Base-by-base conservation (phyloP, 2,797 vertebrate genomes). In the Diplodus sargus region DNA sequence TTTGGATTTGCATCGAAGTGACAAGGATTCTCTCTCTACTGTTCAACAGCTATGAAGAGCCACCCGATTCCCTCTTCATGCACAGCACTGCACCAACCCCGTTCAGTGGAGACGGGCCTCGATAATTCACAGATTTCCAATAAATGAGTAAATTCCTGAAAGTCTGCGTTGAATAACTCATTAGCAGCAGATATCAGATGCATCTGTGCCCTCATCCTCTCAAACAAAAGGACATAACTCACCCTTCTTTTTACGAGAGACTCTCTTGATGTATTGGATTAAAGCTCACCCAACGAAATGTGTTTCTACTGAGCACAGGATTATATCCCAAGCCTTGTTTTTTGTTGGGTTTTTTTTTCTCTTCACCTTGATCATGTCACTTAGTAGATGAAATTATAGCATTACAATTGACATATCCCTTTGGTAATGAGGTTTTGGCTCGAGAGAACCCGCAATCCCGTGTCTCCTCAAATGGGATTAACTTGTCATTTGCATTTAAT, bases 211-310 rank as follows among this genome's bases (percentile, higher is more conserved):
- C 49, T 70, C 47, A 43, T 80, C 65, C 76, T 67, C 48, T 73
- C 13, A 52, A 74, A 79, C 25, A 78, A 67, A 77, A 86, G 73
- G 84, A 59, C 77, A 22, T 14, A 65, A 47, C 20, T 70, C 23
- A 71, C 42, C 15, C 30, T 43, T 77, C 60, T 78, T 49, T 76
- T 77, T 85, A 74, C 70, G 70, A 52, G 74, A 80, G 74, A 71
- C 43, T 60, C 60, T 61, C n/a, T 54, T 63, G 58, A 70, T 81
- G 67, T 84, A 89, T 88, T 86, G 63, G 77, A 84, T 87, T 90
- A 74, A 69, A 85, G 18, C 47, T 64, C 45, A 25, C 62, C 28
- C 28, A 43, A 74, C n/a, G 11, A 80, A 84, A 80, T 76, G 59
- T 39, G 4, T 76, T 80, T 79, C 57, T 39, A 62, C 61, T 58